Conservation (phyloP, 2,797 vertebrate genomes). For the Echeneis naucrates region DNA sequence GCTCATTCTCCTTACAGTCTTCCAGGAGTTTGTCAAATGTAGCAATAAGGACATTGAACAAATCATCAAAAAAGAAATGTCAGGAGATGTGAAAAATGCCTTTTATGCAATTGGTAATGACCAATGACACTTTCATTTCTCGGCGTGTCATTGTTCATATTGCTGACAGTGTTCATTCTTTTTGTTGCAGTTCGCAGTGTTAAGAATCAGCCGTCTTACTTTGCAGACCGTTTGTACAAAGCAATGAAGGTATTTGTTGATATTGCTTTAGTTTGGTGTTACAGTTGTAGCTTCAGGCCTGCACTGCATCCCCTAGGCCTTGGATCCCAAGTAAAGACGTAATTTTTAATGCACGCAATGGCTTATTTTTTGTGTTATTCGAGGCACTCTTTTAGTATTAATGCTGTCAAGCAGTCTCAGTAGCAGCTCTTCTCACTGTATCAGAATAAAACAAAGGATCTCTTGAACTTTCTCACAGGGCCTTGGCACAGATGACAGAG, state of each 20-base stretch:
- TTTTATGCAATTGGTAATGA: slow-evolving; percentile 92
- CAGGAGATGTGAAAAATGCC: slow-evolving; percentile 91
- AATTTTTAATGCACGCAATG: slow-evolving; percentile 24
- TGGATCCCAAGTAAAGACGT: slow-evolving; percentile 1
- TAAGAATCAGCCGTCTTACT: slow-evolving; percentile 95
- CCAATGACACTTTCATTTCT: neutral
- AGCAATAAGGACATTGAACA: slow-evolving; percentile 96
- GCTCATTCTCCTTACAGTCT: slow-evolving; percentile 82
- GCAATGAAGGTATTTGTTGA: slow-evolving; percentile 93
- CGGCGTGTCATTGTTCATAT: neutral
- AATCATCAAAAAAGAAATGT: slow-evolving; percentile 96
- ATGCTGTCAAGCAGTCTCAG: slow-evolving; percentile 5
- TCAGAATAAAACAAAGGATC: slow-evolving; percentile 29
- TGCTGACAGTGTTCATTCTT: slow-evolving; percentile 33
- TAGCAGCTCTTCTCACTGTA: slow-evolving; percentile 4
- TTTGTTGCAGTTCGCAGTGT: slow-evolving; percentile 90
- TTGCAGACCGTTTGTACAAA: slow-evolving; percentile 96
- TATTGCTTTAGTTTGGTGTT: neutral
- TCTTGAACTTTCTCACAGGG: slow-evolving; percentile 83
- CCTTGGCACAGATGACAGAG: slow-evolving; percentile 93
- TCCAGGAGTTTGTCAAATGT: slow-evolving; percentile 95
- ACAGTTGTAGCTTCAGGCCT: slow-evolving; percentile 10
- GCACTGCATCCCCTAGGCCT: neutral
- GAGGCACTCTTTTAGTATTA: slow-evolving; percentile 4
- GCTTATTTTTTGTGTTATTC: slow-evolving; percentile 18